Evolutionary conservation across 2,888 invertebrate genomes (phyloP).

Genomic region (Eupithecia abbreviata): DNA sequence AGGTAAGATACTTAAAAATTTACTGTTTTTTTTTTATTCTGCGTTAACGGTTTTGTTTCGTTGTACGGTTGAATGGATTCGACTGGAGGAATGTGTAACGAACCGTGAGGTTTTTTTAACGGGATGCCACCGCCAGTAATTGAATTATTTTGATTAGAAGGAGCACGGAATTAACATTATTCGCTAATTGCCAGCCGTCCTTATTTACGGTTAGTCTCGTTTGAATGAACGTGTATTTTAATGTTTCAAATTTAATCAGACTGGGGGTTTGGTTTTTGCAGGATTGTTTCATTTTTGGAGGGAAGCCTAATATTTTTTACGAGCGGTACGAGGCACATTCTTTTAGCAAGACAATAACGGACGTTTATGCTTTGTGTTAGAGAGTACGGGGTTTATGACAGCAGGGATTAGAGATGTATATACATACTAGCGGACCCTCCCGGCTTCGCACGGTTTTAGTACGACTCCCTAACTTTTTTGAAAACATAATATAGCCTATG

Average conservation of each 20-base stretch:
- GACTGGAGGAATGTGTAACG: conserved; percentile 21
- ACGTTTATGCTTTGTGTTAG: conserved; percentile 11
- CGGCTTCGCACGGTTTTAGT: too few species aligned
- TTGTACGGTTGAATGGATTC: conserved; percentile 17
- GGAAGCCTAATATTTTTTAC: conserved; percentile 2
- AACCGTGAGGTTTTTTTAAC: conserved; percentile 26
- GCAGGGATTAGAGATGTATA: background rate
- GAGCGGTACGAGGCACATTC: conserved; percentile 12
- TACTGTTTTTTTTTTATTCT: conserved; percentile 32
- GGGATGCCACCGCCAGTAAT: conserved; percentile 25
- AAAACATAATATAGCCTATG: too few species aligned
- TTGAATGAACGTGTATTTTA: conserved; percentile 31
- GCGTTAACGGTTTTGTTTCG: conserved; percentile 19
- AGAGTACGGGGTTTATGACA: background rate
- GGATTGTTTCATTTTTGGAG: conserved; percentile 13
- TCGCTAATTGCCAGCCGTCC: conserved; percentile 34
- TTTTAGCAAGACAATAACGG: conserved; percentile 9
- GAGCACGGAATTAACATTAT: conserved; percentile 34
- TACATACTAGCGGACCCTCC: too few species aligned
- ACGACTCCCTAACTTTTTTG: too few species aligned
- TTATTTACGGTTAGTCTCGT: conserved; percentile 36
- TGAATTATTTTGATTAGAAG: conserved; percentile 37
- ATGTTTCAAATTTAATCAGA: conserved; percentile 28
- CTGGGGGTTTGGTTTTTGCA: conserved; percentile 16
- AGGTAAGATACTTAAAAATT: conserved; percentile 59